Evolutionary conservation across 1,140 invertebrate species (phyloP), one percentile per base, ranked within the genome.

Genomic region (Temnothorax nylanderi): DNA sequence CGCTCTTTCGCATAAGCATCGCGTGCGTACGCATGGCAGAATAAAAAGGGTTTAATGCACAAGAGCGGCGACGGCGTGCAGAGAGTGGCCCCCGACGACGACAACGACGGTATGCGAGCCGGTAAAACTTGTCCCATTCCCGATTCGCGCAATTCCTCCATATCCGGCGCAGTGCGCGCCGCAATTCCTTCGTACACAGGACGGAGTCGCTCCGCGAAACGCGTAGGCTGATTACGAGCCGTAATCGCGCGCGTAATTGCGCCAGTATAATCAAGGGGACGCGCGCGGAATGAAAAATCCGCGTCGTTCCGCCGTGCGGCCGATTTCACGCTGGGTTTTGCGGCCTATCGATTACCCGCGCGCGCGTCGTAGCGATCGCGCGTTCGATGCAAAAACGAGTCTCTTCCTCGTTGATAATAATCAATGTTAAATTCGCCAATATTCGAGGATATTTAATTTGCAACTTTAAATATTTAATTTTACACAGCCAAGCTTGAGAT

Each of bases 211-310:
- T 21, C 62, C 56, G 64, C 34, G 58, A 41, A 41, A 58, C 77
- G 77, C 85, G 76, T 69, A 80, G 75, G 76, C 85, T 65, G 76
- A 80, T 84, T 69, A 84, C 58, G 58, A 26, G 37, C 44, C n/a
- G 58, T 78, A 85, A 85, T 85, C 72, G 82, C 58, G 71, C 82
- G 58, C 82, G 74, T 78, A 78, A 85, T 78, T 85, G 82, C 82
- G 37, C 37, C 58, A n/a, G 51, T 74, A 47, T 82, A 82, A 82
- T 82, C 80, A 51, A 60, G 65, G 16, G 65, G 49, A 64, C 51
- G 62, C 34, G n/a, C 21, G 64, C 62, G 32, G 47, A 71, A 81
- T 72, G 41, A 60, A 82, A 82, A 82, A 74, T 82, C 65, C 65
- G 78, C 60, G 60, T 41, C 44, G 76, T 37, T 67, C 8, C 26